Conservation (phyloP, 2,113 vertebrate species). For the Delphinapterus leucas region DNA sequence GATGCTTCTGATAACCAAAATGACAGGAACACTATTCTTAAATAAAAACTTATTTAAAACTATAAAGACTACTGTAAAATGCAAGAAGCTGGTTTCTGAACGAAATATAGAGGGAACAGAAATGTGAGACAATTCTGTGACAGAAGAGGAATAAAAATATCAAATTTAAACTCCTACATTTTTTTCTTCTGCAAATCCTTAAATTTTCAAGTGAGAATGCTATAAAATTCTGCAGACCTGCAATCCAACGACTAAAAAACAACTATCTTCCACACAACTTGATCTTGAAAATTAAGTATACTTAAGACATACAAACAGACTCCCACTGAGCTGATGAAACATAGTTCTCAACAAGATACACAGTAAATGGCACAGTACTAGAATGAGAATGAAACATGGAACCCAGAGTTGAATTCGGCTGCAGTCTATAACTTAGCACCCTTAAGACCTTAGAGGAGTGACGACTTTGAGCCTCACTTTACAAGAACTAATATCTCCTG, state of each 20-base stretch:
- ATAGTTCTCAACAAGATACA: not conserved
- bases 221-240: not conserved
- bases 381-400: not conserved
- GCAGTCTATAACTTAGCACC: not conserved
- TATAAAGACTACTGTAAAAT: not conserved
- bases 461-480: not conserved
- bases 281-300: not conserved
- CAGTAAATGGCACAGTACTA: not conserved
- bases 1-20: not conserved
- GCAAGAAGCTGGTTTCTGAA: not conserved
- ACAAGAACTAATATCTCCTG: not conserved
- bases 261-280: not conserved
- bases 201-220: not conserved
- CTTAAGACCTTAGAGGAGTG: not conserved
- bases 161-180: not conserved
- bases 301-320: not conserved
- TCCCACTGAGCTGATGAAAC: not conserved
- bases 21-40: not conserved
- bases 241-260: not conserved
- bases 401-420: not conserved
- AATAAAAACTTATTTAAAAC: not conserved
- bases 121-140: constrained; percentile 26
- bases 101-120: not conserved
- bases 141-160: not conserved
- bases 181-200: not conserved